Conservation (phyloP, 1,140 invertebrate genomes). For the Papilio xuthus region DNA sequence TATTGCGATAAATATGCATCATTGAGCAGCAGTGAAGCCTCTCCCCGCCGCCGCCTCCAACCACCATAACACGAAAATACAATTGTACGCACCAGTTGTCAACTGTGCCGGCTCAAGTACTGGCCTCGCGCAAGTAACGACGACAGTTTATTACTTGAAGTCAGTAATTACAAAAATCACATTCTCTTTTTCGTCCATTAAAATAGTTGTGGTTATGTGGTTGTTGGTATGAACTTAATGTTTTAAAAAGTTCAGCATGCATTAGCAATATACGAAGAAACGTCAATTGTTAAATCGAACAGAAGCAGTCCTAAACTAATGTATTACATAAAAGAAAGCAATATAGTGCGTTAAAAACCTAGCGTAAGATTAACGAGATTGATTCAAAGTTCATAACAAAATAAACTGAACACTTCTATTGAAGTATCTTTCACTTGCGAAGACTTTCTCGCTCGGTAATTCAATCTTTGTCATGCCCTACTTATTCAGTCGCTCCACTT, state of each 20-base stretch:
- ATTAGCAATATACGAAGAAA: background rate
- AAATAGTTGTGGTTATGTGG: background rate
- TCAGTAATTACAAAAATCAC: background rate
- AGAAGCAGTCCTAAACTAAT: background rate
- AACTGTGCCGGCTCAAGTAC: slow-evolving; percentile 28
- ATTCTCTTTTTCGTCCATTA: background rate
- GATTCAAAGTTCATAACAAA: slow-evolving; percentile 1
- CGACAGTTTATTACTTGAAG: slow-evolving; percentile 13
- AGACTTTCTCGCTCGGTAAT: slow-evolving; percentile 39
- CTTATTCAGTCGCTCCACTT: slow-evolving; percentile 16
- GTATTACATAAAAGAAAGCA: background rate
- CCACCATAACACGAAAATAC: slow-evolving; percentile 30
- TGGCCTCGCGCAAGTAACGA: slow-evolving; percentile 7
- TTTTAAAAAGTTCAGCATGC: no score
- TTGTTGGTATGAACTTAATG: background rate
- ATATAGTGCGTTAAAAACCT: background rate
- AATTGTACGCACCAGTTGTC: slow-evolving; percentile 35
- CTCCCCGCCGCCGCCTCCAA: background rate
- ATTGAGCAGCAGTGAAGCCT: slow-evolving; percentile 9
- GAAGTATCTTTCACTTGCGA: slow-evolving; percentile 26
- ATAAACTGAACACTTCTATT: background rate
- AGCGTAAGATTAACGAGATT: background rate
- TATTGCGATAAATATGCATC: slow-evolving; percentile 21
- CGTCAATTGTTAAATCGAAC: background rate
- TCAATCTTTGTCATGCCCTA: slow-evolving; percentile 39